Evolutionary conservation across 2,113 vertebrate species (phyloP).

Genomic region (Thryonomys swinderianus): DNA sequence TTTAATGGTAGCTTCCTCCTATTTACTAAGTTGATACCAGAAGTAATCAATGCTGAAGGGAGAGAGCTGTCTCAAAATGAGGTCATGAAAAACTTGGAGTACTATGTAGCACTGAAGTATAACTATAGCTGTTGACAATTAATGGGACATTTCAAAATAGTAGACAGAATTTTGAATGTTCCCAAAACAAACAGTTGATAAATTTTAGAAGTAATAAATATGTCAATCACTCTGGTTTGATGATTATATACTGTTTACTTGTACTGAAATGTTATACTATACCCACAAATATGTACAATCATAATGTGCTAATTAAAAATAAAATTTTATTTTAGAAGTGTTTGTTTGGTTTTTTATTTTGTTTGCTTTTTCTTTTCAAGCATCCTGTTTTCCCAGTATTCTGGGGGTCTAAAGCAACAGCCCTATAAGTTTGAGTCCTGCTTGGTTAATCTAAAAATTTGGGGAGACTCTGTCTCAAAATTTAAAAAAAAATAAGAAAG

Average conservation of each 20-base stretch:
- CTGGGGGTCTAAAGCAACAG: not conserved
- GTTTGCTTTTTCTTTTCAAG: no score
- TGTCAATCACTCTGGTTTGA: not conserved
- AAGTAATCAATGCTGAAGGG: slow-evolving; percentile 73
- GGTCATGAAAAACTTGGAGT: slow-evolving; percentile 15
- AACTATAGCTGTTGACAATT: not conserved
- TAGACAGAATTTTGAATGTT: not conserved
- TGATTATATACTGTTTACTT: not conserved
- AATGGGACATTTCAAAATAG: not conserved
- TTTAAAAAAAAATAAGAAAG: not conserved
- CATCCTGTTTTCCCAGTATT: not conserved
- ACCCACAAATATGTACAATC: not conserved
- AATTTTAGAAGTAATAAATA: not conserved
- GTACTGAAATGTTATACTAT: not conserved
- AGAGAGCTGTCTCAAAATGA: slow-evolving; percentile 76
- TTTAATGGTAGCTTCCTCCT: slow-evolving; percentile 74
- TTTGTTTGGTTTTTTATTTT: not conserved
- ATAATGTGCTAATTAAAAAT: not conserved
- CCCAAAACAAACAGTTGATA: not conserved
- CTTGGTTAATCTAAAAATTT: not conserved
- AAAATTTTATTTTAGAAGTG: not conserved
- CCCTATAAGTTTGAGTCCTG: not conserved
- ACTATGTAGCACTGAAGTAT: not conserved
- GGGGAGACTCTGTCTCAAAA: not conserved
- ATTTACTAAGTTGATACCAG: slow-evolving; percentile 77